Percentiles rank a stretch among this genome's conserved stretches.
phyloP scores from a whole-genome alignment of 2,797 vertebrate species.

The Valencia hispanica region DNA sequence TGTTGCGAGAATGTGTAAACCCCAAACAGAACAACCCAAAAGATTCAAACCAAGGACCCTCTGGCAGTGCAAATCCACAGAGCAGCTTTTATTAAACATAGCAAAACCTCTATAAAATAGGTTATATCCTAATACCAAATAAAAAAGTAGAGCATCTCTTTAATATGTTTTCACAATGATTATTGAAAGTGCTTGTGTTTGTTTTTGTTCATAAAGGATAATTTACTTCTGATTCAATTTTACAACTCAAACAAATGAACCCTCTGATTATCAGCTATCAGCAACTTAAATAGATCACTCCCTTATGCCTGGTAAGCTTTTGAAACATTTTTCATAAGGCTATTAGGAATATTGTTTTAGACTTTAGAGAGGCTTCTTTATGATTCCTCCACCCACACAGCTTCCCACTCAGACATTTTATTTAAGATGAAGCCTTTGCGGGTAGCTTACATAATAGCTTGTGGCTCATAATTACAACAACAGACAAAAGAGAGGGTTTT shows the following conservation, averaged over 20 bases:
- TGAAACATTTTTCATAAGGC: neutral
- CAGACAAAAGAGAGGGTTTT: slow-evolving; percentile 1
- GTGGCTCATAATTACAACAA: neutral
- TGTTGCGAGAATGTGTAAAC: neutral
- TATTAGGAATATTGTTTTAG: neutral
- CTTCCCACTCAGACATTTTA: slow-evolving; percentile 9
- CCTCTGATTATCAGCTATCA: neutral
- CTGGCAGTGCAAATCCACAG: neutral
- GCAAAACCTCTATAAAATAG: neutral
- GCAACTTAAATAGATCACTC: slow-evolving; percentile 4
- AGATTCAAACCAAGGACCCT: neutral
- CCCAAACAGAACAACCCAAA: neutral
- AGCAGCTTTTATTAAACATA: neutral
- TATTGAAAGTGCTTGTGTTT: neutral
- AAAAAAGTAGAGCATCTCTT: neutral
- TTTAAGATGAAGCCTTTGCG: slow-evolving; percentile 8
- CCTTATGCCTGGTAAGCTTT: slow-evolving; percentile 5
- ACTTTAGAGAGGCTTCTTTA: neutral
- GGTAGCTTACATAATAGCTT: neutral
- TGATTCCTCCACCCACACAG: slow-evolving; percentile 5
- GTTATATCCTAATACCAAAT: neutral
- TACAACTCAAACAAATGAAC: neutral
- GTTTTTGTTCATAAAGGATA: neutral
- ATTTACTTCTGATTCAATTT: neutral
- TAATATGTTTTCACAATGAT: neutral